Percentiles rank a stretch among this genome's conserved stretches.
Conservation (phyloP, 2,113 vertebrate species). For the Labrus mixtus region DNA sequence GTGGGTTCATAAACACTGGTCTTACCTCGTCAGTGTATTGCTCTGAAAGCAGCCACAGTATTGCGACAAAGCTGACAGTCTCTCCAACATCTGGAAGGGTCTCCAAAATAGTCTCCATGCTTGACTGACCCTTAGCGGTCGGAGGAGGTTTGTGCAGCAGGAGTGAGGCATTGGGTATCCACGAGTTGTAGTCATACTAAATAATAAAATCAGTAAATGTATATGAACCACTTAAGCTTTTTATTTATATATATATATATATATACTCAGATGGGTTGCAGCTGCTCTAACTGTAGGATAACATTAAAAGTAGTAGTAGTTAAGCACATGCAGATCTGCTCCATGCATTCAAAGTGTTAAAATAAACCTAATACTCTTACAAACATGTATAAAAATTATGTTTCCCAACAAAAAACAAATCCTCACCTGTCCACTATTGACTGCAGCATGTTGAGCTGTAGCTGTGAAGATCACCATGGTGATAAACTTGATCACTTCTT, state of each 20-base stretch:
- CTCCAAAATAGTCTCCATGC: constrained; percentile 53
- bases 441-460: constrained; percentile 66
- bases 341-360: too few relatives aligned
- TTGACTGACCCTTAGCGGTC: constrained; percentile 64
- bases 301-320: too few relatives aligned
- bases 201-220: not conserved
- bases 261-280: not conserved
- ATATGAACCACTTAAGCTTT: too few relatives aligned
- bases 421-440: constrained; percentile 73
- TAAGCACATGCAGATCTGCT: too few relatives aligned
- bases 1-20: not conserved
- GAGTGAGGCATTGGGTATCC: constrained; percentile 54
- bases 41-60: not conserved
- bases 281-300: too few relatives aligned
- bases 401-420: not conserved
- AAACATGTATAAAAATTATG: too few relatives aligned
- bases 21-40: constrained; percentile 35
- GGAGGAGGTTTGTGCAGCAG: constrained; percentile 63
- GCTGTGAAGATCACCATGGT: constrained; percentile 79
- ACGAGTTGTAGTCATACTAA: constrained; percentile 70
- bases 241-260: too few relatives aligned
- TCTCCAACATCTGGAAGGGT: constrained; percentile 56
- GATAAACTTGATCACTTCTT: constrained; percentile 71
- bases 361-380: not conserved
- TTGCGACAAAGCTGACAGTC: not conserved